Evolutionary conservation across 2,797 vertebrate species (phyloP).

Genomic region (Gymnopithys bicolor): DNA sequence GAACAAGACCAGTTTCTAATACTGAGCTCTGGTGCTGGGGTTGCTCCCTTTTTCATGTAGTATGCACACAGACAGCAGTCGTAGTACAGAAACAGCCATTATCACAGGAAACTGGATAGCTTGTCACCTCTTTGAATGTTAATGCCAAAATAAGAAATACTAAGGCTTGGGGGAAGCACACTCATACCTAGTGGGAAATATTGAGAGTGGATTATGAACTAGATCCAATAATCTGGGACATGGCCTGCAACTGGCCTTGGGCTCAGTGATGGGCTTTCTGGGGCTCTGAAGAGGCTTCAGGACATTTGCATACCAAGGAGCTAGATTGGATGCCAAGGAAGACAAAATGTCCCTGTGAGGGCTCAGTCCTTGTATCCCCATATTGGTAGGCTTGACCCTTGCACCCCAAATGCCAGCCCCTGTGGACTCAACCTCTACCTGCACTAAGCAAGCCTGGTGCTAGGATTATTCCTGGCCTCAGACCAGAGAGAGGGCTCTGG

Average conservation of each 20-base stretch:
- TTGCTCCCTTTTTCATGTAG: background rate
- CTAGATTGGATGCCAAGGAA: background rate
- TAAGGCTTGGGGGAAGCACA: background rate
- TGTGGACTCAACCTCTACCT: background rate
- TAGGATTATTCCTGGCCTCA: background rate
- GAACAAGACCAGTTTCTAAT: rapidly evolving
- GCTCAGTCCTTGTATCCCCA: background rate
- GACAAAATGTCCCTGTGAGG: background rate
- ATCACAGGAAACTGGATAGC: background rate
- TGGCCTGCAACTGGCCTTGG: background rate
- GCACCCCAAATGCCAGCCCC: background rate
- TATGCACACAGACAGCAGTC: background rate
- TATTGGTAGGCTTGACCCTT: background rate
- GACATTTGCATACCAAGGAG: background rate
- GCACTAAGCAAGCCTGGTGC: background rate
- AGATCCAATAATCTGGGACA: background rate
- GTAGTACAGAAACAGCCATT: background rate
- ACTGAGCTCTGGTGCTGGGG: background rate
- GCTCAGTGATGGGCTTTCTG: background rate
- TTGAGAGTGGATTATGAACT: background rate
- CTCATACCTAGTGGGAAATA: background rate
- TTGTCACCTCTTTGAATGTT: background rate
- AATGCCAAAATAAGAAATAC: background rate
- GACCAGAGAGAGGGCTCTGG: background rate
- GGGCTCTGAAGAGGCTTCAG: background rate